Percentiles rank a stretch among this genome's conserved stretches.
These are phyloP conservation scores for Eupithecia insigniata DNA, from an alignment of 2,888 invertebrate genomes.

Conservation along the genomic window DNA sequence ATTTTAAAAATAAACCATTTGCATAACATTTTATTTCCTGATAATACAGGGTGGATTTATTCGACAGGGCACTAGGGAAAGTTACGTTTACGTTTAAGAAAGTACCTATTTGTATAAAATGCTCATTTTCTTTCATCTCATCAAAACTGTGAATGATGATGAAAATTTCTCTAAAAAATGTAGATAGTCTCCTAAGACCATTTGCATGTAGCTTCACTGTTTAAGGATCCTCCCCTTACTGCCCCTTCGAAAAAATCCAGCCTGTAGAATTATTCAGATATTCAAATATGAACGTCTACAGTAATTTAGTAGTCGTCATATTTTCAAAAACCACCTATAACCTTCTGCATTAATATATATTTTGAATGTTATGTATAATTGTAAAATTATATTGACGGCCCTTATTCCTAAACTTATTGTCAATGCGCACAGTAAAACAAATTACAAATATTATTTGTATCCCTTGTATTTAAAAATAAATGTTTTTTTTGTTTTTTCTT, in stretches of 20 bases:
- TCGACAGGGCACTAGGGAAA: no score
- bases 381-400: constrained; percentile 47
- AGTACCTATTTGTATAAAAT: no score
- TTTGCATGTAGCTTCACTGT: no score
- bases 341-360: background rate
- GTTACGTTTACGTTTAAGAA: no score
- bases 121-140: no score
- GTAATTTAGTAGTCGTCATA: background rate
- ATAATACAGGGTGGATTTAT: no score
- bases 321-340: background rate
- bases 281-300: background rate
- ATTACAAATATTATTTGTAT: background rate
- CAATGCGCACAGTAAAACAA: constrained; percentile 81
- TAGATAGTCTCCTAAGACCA: no score
- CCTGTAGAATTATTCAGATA: background rate
- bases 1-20: background rate
- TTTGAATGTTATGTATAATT: constrained; percentile 39
- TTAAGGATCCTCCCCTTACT: no score
- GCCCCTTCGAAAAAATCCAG: no score
- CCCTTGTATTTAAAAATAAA: background rate
- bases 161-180: no score
- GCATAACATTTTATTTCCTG: background rate
- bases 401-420: constrained; percentile 70
- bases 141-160: no score
- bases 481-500: no score